Conservation (phyloP, 2,113 vertebrate genomes). For the Sylvietta virens region DNA sequence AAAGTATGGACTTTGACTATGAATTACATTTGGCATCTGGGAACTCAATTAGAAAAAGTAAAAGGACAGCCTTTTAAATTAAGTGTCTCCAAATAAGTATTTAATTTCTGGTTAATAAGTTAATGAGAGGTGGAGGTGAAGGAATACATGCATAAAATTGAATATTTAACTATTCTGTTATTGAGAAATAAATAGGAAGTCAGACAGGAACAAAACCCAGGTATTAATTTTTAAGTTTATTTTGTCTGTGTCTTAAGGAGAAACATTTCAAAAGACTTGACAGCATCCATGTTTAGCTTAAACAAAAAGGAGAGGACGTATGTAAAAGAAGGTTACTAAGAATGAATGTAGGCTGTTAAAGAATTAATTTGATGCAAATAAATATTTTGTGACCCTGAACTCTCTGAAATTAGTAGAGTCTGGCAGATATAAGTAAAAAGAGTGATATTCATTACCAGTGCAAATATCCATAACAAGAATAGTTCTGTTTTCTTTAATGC, state of each 20-base stretch:
- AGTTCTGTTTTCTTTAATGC: background rate
- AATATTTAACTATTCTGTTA: background rate
- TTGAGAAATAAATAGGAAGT: background rate
- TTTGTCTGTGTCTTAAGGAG: background rate
- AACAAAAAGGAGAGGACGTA: background rate
- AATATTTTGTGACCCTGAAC: background rate
- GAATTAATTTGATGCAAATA: background rate
- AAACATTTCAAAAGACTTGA: background rate
- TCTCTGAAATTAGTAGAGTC: background rate
- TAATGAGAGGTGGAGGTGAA: background rate
- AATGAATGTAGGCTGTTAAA: background rate
- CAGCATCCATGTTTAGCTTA: background rate
- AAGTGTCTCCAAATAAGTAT: background rate
- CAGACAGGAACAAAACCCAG: background rate
- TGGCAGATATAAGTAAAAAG: background rate
- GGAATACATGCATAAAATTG: background rate
- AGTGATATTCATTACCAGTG: background rate
- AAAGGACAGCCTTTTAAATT: constrained; percentile 4
- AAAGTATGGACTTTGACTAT: background rate
- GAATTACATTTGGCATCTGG: background rate
- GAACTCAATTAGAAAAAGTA: background rate
- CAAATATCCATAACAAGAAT: background rate
- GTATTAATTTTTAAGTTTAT: background rate
- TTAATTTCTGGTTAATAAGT: constrained; percentile 15
- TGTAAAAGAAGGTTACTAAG: background rate